Base-by-base conservation (phyloP, 2,888 invertebrate species). In the Yponomeuta malinellus region DNA sequence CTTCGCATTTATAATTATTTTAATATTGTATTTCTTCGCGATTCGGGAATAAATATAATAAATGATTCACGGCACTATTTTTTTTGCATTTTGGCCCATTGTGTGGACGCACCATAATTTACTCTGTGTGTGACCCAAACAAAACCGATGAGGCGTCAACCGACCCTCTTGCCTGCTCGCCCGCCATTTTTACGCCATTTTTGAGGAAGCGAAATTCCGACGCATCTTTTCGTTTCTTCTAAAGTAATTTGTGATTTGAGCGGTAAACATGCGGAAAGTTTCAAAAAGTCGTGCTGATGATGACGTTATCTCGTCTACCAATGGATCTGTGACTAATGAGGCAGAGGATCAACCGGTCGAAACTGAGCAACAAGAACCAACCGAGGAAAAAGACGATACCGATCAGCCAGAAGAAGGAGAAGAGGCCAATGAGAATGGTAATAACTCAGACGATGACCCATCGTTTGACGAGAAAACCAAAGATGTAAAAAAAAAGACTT, bases 301-400 rank as follows among this genome's bases (percentile, higher is more conserved):
- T 73, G 92, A 92, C 81, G 85, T 86, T 59, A 82, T 89, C 74
- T 91, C 91, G 64, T 92, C 92, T 6, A 91, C 91, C 5, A 91
- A 90, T 76, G 92, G 90, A 71, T 92, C 92, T 63, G 75, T 88
- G 48, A 75, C 73, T 63, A 79, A 79, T 72, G 74, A 74, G 8
- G 72, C 72, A 6, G 71, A 74, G 63, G 73, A 73, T 70, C 76
- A 76, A 74, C 72, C 78, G 74, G 73, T 79, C 76, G 75, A 81
- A 77, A 79, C 74, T 76, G 77, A 73, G 72, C 79, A 76, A 74
- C 79, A 76, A 74, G 75, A 77, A 70, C 73, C 71, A 31, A 1
- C 31, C 29, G 33, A n/a, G 23, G 37, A 31, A 37, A 71, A 67
- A 33, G 10, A n/a, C 37, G 15, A 67, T 37, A 15, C 12, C 1